These are phyloP conservation scores for Chaitophorus viminalis DNA, from an alignment of 2,888 invertebrate genomes.

Conservation along the genomic window DNA sequence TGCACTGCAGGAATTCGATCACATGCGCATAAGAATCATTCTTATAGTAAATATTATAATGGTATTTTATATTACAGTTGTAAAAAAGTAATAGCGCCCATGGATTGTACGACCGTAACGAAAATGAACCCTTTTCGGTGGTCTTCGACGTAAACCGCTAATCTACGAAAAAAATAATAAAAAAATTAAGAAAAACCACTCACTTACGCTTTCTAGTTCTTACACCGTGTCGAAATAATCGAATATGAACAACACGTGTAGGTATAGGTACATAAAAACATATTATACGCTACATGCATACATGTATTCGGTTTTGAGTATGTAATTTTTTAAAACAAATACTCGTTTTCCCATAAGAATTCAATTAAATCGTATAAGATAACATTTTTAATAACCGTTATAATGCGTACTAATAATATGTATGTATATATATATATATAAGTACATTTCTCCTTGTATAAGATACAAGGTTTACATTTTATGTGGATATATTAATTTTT, in stretches of 20 bases:
- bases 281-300: not conserved
- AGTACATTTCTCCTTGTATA: too few species aligned
- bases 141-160: conserved; percentile 28
- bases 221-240: conserved; percentile 25
- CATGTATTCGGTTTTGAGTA: not conserved
- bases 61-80: not conserved
- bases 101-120: conserved; percentile 24
- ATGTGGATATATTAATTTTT: not conserved
- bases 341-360: not conserved
- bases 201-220: conserved; percentile 49
- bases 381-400: too few species aligned
- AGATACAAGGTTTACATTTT: not conserved
- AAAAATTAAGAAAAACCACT: conserved; percentile 15
- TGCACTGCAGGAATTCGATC: not conserved
- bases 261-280: not conserved
- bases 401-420: too few species aligned
- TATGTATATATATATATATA: too few species aligned
- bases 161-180: not conserved
- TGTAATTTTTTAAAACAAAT: not conserved
- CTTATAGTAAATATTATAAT: not conserved
- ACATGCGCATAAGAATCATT: too few species aligned
- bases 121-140: not conserved
- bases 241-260: not conserved
- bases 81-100: conserved; percentile 4
- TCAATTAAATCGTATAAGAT: not conserved